These are phyloP conservation scores for Linepithema humile DNA, from an alignment of 1,140 invertebrate genomes.

Conservation along the genomic window DNA sequence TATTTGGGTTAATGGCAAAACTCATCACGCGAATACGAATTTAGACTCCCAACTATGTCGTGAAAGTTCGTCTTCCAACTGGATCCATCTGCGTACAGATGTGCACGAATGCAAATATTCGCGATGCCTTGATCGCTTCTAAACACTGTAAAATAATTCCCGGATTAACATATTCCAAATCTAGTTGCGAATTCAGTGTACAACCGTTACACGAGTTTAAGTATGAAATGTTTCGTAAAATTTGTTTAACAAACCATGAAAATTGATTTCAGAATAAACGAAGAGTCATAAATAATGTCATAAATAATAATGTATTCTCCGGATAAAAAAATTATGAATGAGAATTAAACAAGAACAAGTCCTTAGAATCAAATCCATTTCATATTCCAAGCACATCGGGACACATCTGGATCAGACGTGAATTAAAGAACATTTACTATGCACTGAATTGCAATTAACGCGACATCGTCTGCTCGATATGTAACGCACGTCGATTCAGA, in stretches of 20 bases:
- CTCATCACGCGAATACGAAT: conserved; percentile 43
- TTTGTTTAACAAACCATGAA: conserved; percentile 1
- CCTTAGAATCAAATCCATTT: neutral
- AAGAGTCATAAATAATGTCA: too few relatives aligned
- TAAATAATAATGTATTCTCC: neutral
- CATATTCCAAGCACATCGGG: neutral
- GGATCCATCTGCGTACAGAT: conserved; percentile 30
- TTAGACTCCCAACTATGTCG: conserved; percentile 45
- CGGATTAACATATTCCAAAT: conserved; percentile 7
- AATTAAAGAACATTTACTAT: conserved; percentile 9
- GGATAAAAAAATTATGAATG: neutral
- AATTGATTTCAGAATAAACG: neutral
- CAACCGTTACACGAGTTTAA: neutral
- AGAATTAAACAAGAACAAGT: neutral
- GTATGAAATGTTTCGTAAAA: neutral
- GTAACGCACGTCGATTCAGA: conserved; percentile 11
- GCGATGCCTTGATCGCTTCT: conserved; percentile 18
- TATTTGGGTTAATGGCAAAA: conserved; percentile 56
- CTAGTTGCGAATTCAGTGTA: conserved; percentile 25
- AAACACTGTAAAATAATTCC: conserved; percentile 32
- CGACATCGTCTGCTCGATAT: neutral
- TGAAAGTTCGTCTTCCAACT: conserved; percentile 40
- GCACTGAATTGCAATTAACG: conserved; percentile 30
- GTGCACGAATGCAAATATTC: conserved; percentile 44
- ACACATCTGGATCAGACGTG: neutral